A percentile compares a stretch with the other conserved stretches of the same genome.
Evolutionary conservation across 1,140 invertebrate genomes (phyloP).

Genomic region (Planococcus citri): DNA sequence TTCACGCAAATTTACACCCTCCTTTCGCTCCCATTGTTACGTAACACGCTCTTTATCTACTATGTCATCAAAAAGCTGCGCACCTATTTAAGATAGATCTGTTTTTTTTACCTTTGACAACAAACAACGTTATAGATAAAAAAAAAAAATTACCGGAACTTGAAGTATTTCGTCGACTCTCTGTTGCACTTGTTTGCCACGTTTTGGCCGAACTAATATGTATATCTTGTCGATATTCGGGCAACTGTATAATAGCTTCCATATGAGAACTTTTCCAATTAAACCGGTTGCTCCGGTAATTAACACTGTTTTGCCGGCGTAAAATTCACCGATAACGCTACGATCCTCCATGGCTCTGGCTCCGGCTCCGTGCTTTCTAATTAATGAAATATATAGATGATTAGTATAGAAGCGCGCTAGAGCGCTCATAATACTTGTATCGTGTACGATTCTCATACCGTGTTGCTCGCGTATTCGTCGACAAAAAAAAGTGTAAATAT

Average conservation of each 20-base stretch:
- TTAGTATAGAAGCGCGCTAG: not conserved
- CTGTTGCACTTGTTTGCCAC: conserved; percentile 43
- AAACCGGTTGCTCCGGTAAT: conserved; percentile 51
- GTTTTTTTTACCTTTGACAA: too few species aligned
- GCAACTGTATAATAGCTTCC: conserved; percentile 64
- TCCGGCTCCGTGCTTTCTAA: conserved; percentile 14
- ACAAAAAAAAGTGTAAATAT: too few species aligned
- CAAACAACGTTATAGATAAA: too few species aligned
- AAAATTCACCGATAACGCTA: conserved; percentile 36
- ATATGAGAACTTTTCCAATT: conserved; percentile 59
- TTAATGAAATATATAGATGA: conserved; percentile 2
- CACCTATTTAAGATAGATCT: too few species aligned
- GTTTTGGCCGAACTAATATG: conserved; percentile 56
- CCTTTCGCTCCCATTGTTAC: too few species aligned
- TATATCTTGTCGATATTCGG: conserved; percentile 55
- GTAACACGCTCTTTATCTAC: too few species aligned
- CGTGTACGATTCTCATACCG: too few species aligned
- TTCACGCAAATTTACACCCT: too few species aligned
- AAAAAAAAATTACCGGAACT: conserved; percentile 41
- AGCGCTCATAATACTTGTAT: not conserved
- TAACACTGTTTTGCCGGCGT: conserved; percentile 41
- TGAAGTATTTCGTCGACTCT: conserved; percentile 49
- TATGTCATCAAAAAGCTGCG: too few species aligned
- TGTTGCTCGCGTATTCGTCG: too few species aligned
- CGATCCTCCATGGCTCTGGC: conserved; percentile 22